Base-by-base conservation (phyloP, 2,797 vertebrate species). In the Hypotaenidia philippensis region DNA sequence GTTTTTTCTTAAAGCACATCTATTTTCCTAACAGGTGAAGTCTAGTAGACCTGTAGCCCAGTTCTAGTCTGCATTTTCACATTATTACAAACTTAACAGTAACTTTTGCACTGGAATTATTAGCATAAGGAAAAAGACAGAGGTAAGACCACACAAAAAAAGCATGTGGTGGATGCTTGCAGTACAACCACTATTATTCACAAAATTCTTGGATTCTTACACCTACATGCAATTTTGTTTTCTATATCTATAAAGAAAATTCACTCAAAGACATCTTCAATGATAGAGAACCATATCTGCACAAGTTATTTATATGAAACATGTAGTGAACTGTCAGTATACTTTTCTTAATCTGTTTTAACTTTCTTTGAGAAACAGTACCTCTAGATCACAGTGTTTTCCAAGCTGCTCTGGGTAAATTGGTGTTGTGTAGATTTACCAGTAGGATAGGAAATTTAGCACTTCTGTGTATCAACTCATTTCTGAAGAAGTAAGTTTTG, bases 81-180 rank as follows among this genome's bases (percentile, higher is more conserved):
- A 31, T 38, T 71, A 40, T 45, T 78, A 13, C 5, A 49, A 77
- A 68, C 1, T 36, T 40, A 50, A 19, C 2, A 20, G 34, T n/a
- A 78, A 36, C 5, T 52, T 87, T 57, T 57, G 5, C 22, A 10
- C 11, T n/a, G 25, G 21, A 90, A 78, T 17, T 66, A 50, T 21
- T 41, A 64, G 8, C 14, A 32, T 10, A 65, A 66, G n/a, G 22
- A 44, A 68, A 71, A 69, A 3, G 15, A 45, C 15, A 71, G 34
- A n/a, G 34, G 16, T 32, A 74, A 49, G 15, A 7, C 8, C 23
- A 17, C 4, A 23, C 5, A 11, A 21, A 69, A 49, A 60, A 59
- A 44, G 4, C 1, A 20, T 55, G 1, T 36, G 29, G 15, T 1
- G 5, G 4, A 36, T 64, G 11, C 4, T 66, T 63, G 16, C 1